Conservation (phyloP, 2,113 vertebrate genomes). For the Carettochelys insculpta region DNA sequence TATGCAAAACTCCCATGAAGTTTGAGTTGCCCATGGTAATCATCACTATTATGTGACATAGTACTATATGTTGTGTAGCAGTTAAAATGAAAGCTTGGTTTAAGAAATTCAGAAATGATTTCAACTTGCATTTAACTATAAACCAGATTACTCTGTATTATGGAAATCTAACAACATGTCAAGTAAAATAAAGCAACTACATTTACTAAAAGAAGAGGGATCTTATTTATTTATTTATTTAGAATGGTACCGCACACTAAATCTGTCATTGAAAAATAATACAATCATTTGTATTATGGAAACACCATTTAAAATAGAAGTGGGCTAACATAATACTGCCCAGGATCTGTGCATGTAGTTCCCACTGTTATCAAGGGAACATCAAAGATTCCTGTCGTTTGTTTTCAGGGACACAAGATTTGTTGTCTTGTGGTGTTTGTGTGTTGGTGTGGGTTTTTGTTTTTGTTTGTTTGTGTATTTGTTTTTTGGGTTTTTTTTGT, state of each 20-base stretch:
- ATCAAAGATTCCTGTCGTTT: not conserved
- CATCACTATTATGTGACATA: not conserved
- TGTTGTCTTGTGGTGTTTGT: not conserved
- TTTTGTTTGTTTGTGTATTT: too few relatives aligned
- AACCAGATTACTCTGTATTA: accelerated
- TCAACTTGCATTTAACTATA: not conserved
- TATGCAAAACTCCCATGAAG: not conserved
- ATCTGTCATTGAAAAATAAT: not conserved
- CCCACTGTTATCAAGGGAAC: slow-evolving; percentile 5
- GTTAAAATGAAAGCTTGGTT: not conserved
- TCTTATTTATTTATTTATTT: not conserved
- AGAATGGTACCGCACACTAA: accelerated
- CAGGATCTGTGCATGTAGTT: slow-evolving; percentile 9
- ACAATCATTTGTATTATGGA: not conserved
- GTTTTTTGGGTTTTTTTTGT: accelerated
- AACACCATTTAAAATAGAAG: not conserved
- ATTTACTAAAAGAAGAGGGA: not conserved
- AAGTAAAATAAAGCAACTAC: not conserved
- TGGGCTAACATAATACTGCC: not conserved
- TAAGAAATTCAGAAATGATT: not conserved
- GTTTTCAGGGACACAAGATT: not conserved
- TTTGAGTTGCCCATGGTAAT: not conserved
- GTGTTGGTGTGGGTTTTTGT: too few relatives aligned
- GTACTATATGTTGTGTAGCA: not conserved
- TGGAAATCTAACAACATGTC: not conserved